Base-by-base conservation (phyloP, 1,140 invertebrate genomes). In the Brachionus paranguensis region DNA sequence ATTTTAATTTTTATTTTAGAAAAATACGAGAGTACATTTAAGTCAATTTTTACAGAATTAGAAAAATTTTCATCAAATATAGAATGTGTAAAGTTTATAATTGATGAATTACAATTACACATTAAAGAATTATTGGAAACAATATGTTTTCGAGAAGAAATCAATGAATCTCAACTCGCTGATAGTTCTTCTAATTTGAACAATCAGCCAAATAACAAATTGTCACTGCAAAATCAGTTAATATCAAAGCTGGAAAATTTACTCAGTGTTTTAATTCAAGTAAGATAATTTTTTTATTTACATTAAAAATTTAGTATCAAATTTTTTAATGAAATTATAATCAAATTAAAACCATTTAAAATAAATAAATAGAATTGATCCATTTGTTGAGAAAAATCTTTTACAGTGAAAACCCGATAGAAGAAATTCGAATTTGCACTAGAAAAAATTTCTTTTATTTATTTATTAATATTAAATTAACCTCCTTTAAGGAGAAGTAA, bases 1-100 rank as follows among this genome's bases (percentile, higher is more conserved):
- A 68, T 12, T 27, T 68, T 2, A 2, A 29, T 55, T 79, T 79
- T 76, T 33, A 33, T 64, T 27, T 1, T 17, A 81, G 78, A 81
- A 81, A 81, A 68, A 60, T 64, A 81, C 53, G 78, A 81, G 27
- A 41, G 27, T 27, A 29, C 33, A 81, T 81, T 81, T 37, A 81
- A 81, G 37, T 64, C 29, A n/a, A 81, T 81, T 64, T 81, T 81
- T 64, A 14, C 2, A 7, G 53, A 81, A 45, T 17, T 81, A 41
- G 78, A 81, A 41, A 60, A 68, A 24, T 81, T 33, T 47, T 45
- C 37, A 1, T 64, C 20, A 14, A 64, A 81, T 47, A 64, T 81
- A 43, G 78, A 81, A 68, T 68, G 53, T 45, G 78, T 27, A 20
- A 3, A 20, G 1, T 45, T 14, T 68, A 81, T 81, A 43, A 81